These are phyloP conservation scores for Tetranychus truncatus DNA, from an alignment of 2,888 invertebrate genomes.

Conservation along the genomic window DNA sequence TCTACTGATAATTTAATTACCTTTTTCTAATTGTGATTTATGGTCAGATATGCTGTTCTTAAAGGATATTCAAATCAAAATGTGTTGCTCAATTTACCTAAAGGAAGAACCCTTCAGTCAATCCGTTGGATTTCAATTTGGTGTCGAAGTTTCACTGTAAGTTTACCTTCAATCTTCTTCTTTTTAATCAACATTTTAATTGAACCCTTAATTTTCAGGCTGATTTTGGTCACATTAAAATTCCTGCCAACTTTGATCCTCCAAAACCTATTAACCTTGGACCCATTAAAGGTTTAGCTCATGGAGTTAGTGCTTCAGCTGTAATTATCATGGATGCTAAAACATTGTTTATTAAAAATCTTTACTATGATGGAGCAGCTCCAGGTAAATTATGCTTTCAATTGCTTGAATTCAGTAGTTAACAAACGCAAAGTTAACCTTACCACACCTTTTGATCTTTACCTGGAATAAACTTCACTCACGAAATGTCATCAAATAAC, in stretches of 20 bases:
- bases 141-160: slow-evolving; percentile 27
- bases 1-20: not conserved
- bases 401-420: too few species aligned
- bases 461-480: not conserved
- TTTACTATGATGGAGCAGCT: slow-evolving; percentile 76
- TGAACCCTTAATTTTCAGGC: slow-evolving; percentile 21
- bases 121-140: slow-evolving; percentile 28
- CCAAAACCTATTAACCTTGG: slow-evolving; percentile 50
- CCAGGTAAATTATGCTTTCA: slow-evolving; percentile 36
- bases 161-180: not conserved
- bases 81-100: slow-evolving; percentile 27
- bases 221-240: slow-evolving; percentile 27
- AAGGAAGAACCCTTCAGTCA: slow-evolving; percentile 24
- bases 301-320: slow-evolving; percentile 70
- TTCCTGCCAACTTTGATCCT: slow-evolving; percentile 25
- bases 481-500: not conserved
- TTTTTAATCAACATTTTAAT: slow-evolving; percentile 8
- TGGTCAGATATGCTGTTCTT: slow-evolving; percentile 14
- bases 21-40: not conserved
- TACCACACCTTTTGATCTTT: not conserved
- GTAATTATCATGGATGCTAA: slow-evolving; percentile 74
- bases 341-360: slow-evolving; percentile 63
- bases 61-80: slow-evolving; percentile 26
- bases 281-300: slow-evolving; percentile 67
- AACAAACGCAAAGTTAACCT: too few species aligned